Base-by-base conservation (phyloP, 2,113 vertebrate species). In the Collichthys lucidus region DNA sequence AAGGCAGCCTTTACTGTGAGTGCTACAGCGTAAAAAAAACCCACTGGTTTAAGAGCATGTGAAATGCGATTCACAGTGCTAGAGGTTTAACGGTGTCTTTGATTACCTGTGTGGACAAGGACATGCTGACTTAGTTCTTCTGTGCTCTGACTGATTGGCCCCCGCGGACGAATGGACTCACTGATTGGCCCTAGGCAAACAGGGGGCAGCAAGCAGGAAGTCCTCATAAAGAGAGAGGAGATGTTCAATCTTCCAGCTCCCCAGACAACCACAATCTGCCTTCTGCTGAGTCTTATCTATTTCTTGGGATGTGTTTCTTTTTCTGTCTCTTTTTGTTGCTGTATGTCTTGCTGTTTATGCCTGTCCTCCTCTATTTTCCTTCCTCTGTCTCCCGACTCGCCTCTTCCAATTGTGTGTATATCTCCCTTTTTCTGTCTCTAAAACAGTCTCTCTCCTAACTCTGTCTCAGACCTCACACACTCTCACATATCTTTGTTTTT, bases 71-170 rank as follows among this genome's bases (percentile, higher is more conserved):
- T 85, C 69, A 79, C 42, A 79, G 44, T 60, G 67, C 63, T 82
- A 22, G 61, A 69, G 79, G 46, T 74, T 79, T 86, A 78, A 71
- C 82, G 17, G 57, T 77, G 79, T 81, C 82, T 89, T 83, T 91
- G 83, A 89, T 92, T 88, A 90, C 88, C 82, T 88, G 85, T 88
- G 84, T 80, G 74, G 84, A 88, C 85, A 72, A 86, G 77, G 89
- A 92, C 84, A 53, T 86, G 87, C 91, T 91, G 91, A 93, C 85
- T 89, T 80, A 65, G 88, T 86, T 77, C 65, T 75, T 88, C 79
- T 88, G 82, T 24, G 22, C 82, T 57, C 40, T 67, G 74, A 88
- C 86, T 91, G 88, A 93, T 92, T 88, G 89, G 91, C 77, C 91
- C 92, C 89, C n/a, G 12, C 15, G 79, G 87, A 88, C 86, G 80